Evolutionary conservation across 92 coral and sea anemone species (phyloP).

Genomic region (Siderastrea siderea): DNA sequence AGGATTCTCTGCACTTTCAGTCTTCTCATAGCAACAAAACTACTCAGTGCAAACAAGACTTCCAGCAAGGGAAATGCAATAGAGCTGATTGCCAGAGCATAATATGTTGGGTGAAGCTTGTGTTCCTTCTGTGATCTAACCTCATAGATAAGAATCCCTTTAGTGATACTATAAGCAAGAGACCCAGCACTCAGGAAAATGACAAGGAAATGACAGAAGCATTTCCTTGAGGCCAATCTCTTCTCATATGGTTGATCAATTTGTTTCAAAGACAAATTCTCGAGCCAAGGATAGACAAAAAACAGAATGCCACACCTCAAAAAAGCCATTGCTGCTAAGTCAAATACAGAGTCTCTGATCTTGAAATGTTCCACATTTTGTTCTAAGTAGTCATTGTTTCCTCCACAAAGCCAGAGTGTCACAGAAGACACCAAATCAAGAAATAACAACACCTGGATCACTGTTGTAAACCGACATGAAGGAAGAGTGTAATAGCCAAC

Average conservation of each 20-base stretch:
- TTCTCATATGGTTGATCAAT: constrained; percentile 82
- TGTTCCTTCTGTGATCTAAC: constrained; percentile 70
- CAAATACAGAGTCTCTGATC: constrained; percentile 86
- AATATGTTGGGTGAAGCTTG: constrained; percentile 77
- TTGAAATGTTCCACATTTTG: constrained; percentile 75
- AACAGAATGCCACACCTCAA: constrained; percentile 76
- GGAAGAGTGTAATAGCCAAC: constrained; percentile 78
- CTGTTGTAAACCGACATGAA: constrained; percentile 69
- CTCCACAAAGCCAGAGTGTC: constrained; percentile 92
- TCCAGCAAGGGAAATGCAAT: constrained; percentile 81
- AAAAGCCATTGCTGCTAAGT: constrained; percentile 82
- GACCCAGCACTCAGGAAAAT: constrained; percentile 78
- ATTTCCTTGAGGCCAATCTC: constrained; percentile 64
- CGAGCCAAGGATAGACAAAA: constrained; percentile 72
- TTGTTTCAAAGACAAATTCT: constrained; percentile 68
- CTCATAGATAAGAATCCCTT: constrained; percentile 85
- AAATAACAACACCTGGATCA: constrained; percentile 70
- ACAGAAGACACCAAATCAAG: constrained; percentile 78
- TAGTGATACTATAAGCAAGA: constrained; percentile 83
- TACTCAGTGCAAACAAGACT: constrained; percentile 64
- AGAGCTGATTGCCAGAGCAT: constrained; percentile 81
- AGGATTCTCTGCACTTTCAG: constrained; percentile 74
- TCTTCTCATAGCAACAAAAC: constrained; percentile 82
- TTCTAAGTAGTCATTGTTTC: constrained; percentile 80
- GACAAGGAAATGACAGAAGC: constrained; percentile 58